Evolutionary conservation across 1,140 invertebrate genomes (phyloP).

Genomic region (Bactericera cockerelli): DNA sequence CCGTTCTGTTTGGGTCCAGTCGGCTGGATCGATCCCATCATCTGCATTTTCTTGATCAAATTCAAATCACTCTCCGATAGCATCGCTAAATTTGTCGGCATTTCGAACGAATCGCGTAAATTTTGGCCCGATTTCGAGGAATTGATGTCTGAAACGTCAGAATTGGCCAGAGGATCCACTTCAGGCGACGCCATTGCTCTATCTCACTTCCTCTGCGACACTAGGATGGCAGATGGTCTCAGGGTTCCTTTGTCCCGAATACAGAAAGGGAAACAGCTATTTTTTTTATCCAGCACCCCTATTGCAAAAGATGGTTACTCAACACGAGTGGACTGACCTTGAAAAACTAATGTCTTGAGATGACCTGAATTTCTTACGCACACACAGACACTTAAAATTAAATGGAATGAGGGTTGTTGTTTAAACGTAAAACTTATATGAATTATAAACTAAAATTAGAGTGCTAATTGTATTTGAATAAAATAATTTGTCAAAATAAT

Average conservation of each 20-base stretch:
- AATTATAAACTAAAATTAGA: too few relatives aligned
- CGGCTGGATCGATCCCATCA: not conserved
- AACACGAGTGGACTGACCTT: too few relatives aligned
- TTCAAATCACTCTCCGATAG: not conserved
- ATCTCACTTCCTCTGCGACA: not conserved
- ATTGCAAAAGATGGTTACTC: too few relatives aligned
- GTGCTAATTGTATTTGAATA: too few relatives aligned
- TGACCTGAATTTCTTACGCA: too few relatives aligned
- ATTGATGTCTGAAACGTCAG: not conserved
- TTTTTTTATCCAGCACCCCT: too few relatives aligned
- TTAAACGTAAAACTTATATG: too few relatives aligned
- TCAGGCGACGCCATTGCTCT: not conserved
- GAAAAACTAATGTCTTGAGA: too few relatives aligned
- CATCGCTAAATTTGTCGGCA: not conserved
- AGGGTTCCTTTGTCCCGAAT: not conserved
- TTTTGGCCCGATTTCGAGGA: not conserved
- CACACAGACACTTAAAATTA: too few relatives aligned
- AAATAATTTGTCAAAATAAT: too few relatives aligned
- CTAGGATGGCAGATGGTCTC: conserved; percentile 3
- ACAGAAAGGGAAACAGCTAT: not conserved
- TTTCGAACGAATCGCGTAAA: not conserved
- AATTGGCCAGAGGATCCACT: not conserved
- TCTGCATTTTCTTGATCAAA: not conserved
- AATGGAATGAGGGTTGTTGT: too few relatives aligned
- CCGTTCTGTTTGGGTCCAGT: not conserved